Conservation (phyloP, 2,113 vertebrate species). For the Morone chrysops region DNA sequence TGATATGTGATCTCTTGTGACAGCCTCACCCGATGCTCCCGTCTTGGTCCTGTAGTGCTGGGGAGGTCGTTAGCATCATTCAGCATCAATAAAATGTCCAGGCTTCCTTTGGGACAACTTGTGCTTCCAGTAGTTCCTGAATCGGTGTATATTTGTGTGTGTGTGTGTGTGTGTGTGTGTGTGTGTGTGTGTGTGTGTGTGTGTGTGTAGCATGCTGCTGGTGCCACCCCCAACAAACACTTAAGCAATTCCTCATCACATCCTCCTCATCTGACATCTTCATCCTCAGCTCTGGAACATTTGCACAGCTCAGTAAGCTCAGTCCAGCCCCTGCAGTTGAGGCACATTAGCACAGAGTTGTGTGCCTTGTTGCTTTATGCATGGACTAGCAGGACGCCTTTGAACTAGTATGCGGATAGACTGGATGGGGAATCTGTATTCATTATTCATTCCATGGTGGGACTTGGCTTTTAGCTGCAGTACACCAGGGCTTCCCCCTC, state of each 20-base stretch:
- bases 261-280: slow-evolving; percentile 55
- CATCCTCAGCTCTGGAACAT: slow-evolving; percentile 39
- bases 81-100: slow-evolving; percentile 64
- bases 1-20: slow-evolving; percentile 62
- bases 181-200: not conserved
- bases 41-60: slow-evolving; percentile 1
- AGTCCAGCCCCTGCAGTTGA: slow-evolving; percentile 48
- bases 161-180: not conserved
- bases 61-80: slow-evolving; percentile 72
- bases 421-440: slow-evolving; percentile 71
- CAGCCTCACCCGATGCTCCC: slow-evolving; percentile 44
- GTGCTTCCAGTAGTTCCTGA: slow-evolving; percentile 34
- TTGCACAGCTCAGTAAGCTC: slow-evolving; percentile 65
- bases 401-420: slow-evolving; percentile 69
- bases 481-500: slow-evolving; percentile 71
- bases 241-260: slow-evolving; percentile 43
- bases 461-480: slow-evolving; percentile 74
- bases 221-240: slow-evolving; percentile 27
- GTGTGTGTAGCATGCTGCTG: slow-evolving; percentile 24
- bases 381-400: slow-evolving; percentile 67
- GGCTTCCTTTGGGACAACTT: slow-evolving; percentile 37
- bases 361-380: slow-evolving; percentile 70
- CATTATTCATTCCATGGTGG: slow-evolving; percentile 78
- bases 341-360: slow-evolving; percentile 71
- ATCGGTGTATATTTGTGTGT: slow-evolving; percentile 2